Evolutionary conservation across 2,113 vertebrate genomes (phyloP), one percentile per base, ranked within the genome.

Genomic region (Microcebus tavaratra): DNA sequence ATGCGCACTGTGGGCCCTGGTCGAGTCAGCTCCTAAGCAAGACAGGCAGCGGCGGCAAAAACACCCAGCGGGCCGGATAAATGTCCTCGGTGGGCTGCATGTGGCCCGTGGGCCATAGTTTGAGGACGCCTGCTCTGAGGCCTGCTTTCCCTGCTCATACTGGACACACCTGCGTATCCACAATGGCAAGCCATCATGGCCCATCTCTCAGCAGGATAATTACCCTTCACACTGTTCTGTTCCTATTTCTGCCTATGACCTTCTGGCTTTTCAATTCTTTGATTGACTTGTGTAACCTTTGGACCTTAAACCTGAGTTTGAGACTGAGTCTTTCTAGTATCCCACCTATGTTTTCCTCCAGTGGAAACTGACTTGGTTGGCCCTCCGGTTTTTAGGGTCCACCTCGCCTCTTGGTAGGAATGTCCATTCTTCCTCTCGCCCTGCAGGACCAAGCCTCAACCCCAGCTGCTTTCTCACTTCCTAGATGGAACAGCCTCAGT

Each of bases 281-380:
- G n/a, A 34, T 5, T 83, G 36, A 82, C 10, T 83, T 95, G 36
- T 86, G 70, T 34, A 81, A 76, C 7, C 39, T 68, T 87, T 94
- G 65, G n/a, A 59, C 50, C 45, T 90, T 90, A 81, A 88, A 84
- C 31, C 82, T 94, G 48, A 61, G 20, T 96, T 55, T 82, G 59
- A 70, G 39, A 55, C n/a, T 50, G 73, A 45, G 15, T 31, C 29
- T 90, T 93, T 93, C 75, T 76, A 85, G 42, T 36, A 96, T 45
- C 36, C 11, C 20, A 42, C 6, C 34, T 88, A 93, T 67, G 76
- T 63, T 96, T 82, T 91, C 87, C 39, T 68, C 75, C 0, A 29
- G 6, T 53, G 20, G 27, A 93, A 84, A 2, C 23, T 89, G 8
- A 39, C 18, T 48, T 42, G 8, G 45, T 17, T 76, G 17, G 11